Evolutionary conservation across 2,888 invertebrate species (phyloP), one percentile per base, ranked within the genome.

Genomic region (Zele albiditarsus): DNA sequence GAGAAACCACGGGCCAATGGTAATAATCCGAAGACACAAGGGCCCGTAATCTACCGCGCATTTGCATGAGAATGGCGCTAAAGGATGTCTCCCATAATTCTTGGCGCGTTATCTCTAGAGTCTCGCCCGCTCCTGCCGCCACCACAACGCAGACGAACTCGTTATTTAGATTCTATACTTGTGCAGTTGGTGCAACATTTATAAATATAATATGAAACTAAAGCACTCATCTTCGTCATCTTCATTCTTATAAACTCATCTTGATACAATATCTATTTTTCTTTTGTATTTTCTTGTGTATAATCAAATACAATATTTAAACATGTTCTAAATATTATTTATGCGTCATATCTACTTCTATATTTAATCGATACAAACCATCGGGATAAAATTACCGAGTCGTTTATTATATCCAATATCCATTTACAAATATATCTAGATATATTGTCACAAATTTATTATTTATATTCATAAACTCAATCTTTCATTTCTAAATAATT

Each of bases 61-160:
- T 86, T 86, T 86, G 84, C 85, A 86, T 86, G 85, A 85, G 83
- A 86, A 86, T 85, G 84, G 82, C 84, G 85, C 83, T 85, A 85
- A 86, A 85, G 84, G 85, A 85, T 85, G 86, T 83, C 83, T 80
- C 80, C 83, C 84, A 85, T 86, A 85, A 86, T 84, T 86, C 86
- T 85, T 83, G 81, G 80, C 80, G 81, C 83, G 82, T 84, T 84
- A 84, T 84, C 84, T 84, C 78, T 78, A 71, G 12, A 38, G 82
- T 80, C 75, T n/a, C 66, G 73, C 76, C 69, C 76, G 31, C 67
- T 57, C 28, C 71, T 38, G 46, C 53, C 53, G 10, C 65, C 42
- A 38, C 71, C 75, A 60, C 79, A 79, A 68, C 71, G 65, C 73
- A 78, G 77, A 82, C 81, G 79, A 79, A 79, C 81, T 80, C 77